Percentiles rank a stretch among this genome's conserved stretches.
These are phyloP conservation scores for Delichon dasypus DNA, from an alignment of 2,797 vertebrate genomes.

Conservation along the genomic window DNA sequence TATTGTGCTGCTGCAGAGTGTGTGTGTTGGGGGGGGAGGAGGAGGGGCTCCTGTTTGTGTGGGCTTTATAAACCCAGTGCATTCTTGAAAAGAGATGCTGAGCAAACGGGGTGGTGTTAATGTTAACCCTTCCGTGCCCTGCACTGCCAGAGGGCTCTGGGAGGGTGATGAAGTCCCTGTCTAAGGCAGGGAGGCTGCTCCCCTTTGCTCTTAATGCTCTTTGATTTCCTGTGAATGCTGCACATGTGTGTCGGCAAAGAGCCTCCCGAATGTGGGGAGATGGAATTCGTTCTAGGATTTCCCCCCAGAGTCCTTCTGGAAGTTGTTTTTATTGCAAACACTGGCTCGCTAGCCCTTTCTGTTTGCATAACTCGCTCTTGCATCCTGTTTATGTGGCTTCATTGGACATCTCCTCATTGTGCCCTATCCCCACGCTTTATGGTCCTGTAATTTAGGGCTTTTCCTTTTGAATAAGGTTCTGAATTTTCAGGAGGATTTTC, in stretches of 20 bases:
- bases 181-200: not conserved
- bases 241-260: not conserved
- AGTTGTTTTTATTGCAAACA: constrained; percentile 18
- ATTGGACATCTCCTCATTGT: not conserved
- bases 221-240: not conserved
- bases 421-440: not conserved
- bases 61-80: constrained; percentile 57
- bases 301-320: not conserved
- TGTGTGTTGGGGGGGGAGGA: constrained; percentile 45
- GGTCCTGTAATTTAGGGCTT: not conserved
- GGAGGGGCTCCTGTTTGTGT: constrained; percentile 40
- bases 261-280: not conserved
- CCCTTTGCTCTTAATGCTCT: not conserved
- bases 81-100: constrained; percentile 48
- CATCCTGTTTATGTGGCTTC: not conserved
- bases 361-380: not conserved
- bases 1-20: constrained; percentile 33
- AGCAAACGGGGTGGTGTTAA: constrained; percentile 25
- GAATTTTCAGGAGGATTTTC: not conserved
- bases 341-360: not conserved
- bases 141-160: not conserved
- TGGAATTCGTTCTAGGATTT: not conserved
- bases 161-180: not conserved
- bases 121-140: constrained; percentile 32
- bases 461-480: not conserved